phyloP scores from a whole-genome alignment of 2,797 vertebrate genomes.

The Philypnodon macrostomus region DNA sequence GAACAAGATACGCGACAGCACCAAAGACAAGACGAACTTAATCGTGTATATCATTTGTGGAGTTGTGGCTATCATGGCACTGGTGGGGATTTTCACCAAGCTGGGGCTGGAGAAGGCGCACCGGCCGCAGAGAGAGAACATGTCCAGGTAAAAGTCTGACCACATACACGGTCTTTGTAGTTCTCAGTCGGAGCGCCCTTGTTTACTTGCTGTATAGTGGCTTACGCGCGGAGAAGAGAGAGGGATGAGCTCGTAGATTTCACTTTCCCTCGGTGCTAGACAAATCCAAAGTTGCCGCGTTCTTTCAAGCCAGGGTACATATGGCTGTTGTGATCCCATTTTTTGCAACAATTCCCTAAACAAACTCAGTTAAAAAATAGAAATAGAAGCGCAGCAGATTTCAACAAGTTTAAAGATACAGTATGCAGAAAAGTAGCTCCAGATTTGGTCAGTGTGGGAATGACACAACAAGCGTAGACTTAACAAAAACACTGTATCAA shows the following conservation, averaged over 20 bases:
- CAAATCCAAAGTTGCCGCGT: no score
- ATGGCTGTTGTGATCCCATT: no score
- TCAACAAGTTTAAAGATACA: no score
- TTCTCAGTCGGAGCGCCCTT: conserved; percentile 36
- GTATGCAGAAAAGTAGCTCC: no score
- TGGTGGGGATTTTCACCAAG: conserved; percentile 98
- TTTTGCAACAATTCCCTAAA: no score
- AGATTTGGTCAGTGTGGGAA: no score
- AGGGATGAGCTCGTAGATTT: background rate
- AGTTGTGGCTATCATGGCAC: conserved; percentile 95
- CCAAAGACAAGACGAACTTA: conserved; percentile 95
- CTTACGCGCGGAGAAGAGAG: conserved; percentile 36
- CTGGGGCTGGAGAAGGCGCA: conserved; percentile 95
- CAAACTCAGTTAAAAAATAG: no score
- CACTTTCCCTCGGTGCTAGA: background rate
- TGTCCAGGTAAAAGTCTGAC: conserved; percentile 92
- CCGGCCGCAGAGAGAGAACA: conserved; percentile 90
- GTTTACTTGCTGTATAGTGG: conserved; percentile 55
- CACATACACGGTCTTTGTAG: background rate
- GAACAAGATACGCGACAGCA: conserved; percentile 84
- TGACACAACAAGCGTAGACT: no score
- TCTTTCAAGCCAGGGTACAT: no score
- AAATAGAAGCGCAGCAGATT: no score
- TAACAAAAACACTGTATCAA: no score
- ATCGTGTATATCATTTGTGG: conserved; percentile 97